These are phyloP conservation scores for Lordiphosa stackelbergi DNA, from an alignment of 1,140 invertebrate species.

Conservation along the genomic window DNA sequence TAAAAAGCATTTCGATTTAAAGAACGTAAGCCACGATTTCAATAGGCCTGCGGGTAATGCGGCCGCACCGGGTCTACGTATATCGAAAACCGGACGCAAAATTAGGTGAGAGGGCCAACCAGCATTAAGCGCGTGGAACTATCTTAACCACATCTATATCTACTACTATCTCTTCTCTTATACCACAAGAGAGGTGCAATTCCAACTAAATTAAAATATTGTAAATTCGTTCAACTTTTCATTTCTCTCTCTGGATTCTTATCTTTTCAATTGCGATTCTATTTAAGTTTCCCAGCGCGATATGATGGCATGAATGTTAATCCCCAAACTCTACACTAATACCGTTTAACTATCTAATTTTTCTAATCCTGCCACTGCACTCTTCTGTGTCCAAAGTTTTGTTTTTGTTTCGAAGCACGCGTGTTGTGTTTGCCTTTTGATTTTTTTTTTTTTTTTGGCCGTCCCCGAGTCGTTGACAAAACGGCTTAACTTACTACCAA, in stretches of 20 bases:
- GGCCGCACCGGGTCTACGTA: conserved; percentile 62
- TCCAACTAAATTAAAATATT: conserved; percentile 35
- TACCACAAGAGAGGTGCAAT: not conserved
- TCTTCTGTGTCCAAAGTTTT: conserved; percentile 31
- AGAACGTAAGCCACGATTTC: conserved; percentile 72
- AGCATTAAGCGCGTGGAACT: conserved; percentile 35
- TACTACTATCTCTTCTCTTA: conserved; percentile 7
- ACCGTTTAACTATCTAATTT: conserved; percentile 25
- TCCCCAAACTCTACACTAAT: conserved; percentile 16
- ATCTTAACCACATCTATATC: conserved; percentile 7
- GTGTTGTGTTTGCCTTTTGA: conserved; percentile 15
- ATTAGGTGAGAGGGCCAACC: conserved; percentile 75
- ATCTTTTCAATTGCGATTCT: conserved; percentile 21
- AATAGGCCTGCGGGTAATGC: conserved; percentile 73
- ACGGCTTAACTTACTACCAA: conserved; percentile 37
- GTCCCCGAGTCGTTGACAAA: conserved; percentile 20
- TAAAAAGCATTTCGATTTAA: conserved; percentile 76
- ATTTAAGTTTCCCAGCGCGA: conserved; percentile 30
- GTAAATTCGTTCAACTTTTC: conserved; percentile 35
- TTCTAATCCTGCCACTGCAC: conserved; percentile 17
- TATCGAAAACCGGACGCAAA: conserved; percentile 75
- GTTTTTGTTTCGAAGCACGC: conserved; percentile 17
- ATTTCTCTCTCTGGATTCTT: conserved; percentile 28
- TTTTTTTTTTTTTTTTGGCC: conserved; percentile 10
- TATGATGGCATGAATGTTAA: conserved; percentile 34